A percentile compares a stretch with the other conserved stretches of the same genome.
These are phyloP conservation scores for Cepaea hortensis DNA, from an alignment of 2,888 invertebrate species.

Conservation along the genomic window DNA sequence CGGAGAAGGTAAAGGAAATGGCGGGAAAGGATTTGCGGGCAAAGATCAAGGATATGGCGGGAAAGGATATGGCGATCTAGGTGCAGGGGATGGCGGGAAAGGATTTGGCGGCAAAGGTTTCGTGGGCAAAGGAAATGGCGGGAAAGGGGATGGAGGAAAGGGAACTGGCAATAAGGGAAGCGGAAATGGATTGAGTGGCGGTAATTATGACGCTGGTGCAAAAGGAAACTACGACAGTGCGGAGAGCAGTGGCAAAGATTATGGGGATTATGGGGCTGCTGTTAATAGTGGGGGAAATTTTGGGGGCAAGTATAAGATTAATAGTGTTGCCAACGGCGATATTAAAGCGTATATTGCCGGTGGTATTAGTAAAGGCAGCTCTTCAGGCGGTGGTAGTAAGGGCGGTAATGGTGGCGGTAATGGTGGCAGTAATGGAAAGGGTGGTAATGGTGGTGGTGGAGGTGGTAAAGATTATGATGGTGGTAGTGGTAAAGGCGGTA, in stretches of 20 bases:
- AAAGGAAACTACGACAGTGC: background rate
- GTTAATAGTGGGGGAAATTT: background rate
- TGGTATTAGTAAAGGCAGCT: background rate
- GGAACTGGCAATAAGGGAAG: background rate
- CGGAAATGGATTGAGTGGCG: background rate
- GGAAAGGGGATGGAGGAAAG: background rate
- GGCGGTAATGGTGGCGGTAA: conserved; percentile 9
- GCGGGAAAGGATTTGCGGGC: background rate
- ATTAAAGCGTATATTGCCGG: conserved; percentile 26
- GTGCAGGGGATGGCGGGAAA: background rate
- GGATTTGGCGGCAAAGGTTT: background rate
- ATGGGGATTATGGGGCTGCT: background rate
- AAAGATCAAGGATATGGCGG: background rate
- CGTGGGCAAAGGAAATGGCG: background rate
- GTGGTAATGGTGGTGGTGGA: background rate
- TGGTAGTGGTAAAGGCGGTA: too few relatives aligned
- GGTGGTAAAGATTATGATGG: too few relatives aligned
- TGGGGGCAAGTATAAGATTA: background rate
- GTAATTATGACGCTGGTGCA: background rate
- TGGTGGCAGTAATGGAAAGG: background rate
- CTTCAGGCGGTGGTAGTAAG: conserved; percentile 22
- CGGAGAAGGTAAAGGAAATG: background rate
- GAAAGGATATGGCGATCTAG: background rate
- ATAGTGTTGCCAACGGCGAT: background rate
- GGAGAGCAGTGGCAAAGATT: background rate